A percentile compares a stretch with the other conserved stretches of the same genome.
These are phyloP conservation scores for Slavum lentiscoides DNA, from an alignment of 2,888 invertebrate genomes.

Conservation along the genomic window DNA sequence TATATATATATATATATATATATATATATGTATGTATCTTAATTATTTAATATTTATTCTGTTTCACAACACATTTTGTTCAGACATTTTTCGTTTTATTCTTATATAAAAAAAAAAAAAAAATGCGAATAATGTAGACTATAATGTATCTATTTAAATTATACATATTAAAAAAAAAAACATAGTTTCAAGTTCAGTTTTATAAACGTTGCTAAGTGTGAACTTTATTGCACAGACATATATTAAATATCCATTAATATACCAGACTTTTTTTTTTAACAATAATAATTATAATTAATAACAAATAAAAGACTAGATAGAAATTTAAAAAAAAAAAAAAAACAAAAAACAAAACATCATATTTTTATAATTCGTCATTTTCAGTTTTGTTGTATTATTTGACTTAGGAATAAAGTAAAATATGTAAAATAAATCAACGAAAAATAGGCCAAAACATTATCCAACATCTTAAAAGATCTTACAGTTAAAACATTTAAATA, in stretches of 20 bases:
- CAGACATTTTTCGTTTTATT: slow-evolving; percentile 36
- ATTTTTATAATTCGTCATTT: slow-evolving; percentile 48
- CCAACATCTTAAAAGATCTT: slow-evolving; percentile 37
- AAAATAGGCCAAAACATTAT: slow-evolving; percentile 46
- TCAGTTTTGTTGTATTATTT: slow-evolving; percentile 49
- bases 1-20: too few relatives aligned
- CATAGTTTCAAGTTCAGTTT: slow-evolving; percentile 35
- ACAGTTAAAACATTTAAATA: slow-evolving; percentile 7
- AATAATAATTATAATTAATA: slow-evolving; percentile 47
- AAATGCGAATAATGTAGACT: slow-evolving; percentile 43
- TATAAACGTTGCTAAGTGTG: slow-evolving; percentile 41
- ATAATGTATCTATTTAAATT: slow-evolving; percentile 32
- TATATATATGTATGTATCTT: slow-evolving; percentile 32
- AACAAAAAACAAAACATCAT: slow-evolving; percentile 18
- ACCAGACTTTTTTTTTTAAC: slow-evolving; percentile 45
- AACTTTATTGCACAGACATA: slow-evolving; percentile 38
- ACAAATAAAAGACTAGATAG: slow-evolving; percentile 49
- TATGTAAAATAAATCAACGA: slow-evolving; percentile 41
- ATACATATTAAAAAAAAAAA: slow-evolving; percentile 29
- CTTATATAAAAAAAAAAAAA: too few relatives aligned
- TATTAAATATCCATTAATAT: slow-evolving; percentile 39
- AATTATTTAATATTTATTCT: slow-evolving; percentile 44
- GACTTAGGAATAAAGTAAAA: slow-evolving; percentile 42
- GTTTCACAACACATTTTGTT: slow-evolving; percentile 52
- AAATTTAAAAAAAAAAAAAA: slow-evolving; percentile 32